phyloP scores from a whole-genome alignment of 2,797 vertebrate species.

The Sebastes matsubarae region DNA sequence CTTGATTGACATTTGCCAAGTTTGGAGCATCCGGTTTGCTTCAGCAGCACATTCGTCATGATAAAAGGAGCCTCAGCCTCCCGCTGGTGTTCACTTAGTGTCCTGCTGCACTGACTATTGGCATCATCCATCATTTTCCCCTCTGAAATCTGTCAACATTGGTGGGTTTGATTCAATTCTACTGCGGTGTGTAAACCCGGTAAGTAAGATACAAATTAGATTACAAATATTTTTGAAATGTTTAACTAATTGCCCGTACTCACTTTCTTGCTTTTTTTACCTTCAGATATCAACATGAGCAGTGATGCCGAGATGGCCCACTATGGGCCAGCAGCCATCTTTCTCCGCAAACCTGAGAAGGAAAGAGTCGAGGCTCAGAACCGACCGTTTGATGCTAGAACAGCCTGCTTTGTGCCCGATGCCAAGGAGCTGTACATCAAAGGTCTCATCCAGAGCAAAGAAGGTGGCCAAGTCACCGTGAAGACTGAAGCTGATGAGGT shows the following conservation, averaged over 20 bases:
- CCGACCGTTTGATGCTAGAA: constrained; percentile 88
- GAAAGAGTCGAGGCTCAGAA: constrained; percentile 88
- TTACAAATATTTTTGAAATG: not conserved
- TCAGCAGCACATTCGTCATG: constrained; percentile 25
- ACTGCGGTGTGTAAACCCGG: not conserved
- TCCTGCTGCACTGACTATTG: constrained; percentile 3
- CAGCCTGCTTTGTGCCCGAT: constrained; percentile 86
- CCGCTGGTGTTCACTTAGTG: constrained; percentile 6
- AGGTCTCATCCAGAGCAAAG: constrained; percentile 83
- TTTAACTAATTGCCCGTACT: not conserved
- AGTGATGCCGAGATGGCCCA: constrained; percentile 81
- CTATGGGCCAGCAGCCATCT: constrained; percentile 83
- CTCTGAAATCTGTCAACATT: not conserved
- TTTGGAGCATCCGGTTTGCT: constrained; percentile 52
- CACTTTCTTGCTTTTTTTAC: not conserved
- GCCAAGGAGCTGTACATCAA: constrained; percentile 83
- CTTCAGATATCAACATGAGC: constrained; percentile 55
- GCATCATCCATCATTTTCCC: not conserved
- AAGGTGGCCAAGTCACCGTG: constrained; percentile 81
- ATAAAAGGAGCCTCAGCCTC: constrained; percentile 61
- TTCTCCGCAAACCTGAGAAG: constrained; percentile 86
- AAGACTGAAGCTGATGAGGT: constrained; percentile 86
- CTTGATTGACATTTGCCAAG: constrained; percentile 68
- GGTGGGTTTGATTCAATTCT: not conserved
- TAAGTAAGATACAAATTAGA: not conserved